These are phyloP conservation scores for Phrynosoma blainvillii DNA, from an alignment of 2,113 vertebrate species.

Conservation along the genomic window DNA sequence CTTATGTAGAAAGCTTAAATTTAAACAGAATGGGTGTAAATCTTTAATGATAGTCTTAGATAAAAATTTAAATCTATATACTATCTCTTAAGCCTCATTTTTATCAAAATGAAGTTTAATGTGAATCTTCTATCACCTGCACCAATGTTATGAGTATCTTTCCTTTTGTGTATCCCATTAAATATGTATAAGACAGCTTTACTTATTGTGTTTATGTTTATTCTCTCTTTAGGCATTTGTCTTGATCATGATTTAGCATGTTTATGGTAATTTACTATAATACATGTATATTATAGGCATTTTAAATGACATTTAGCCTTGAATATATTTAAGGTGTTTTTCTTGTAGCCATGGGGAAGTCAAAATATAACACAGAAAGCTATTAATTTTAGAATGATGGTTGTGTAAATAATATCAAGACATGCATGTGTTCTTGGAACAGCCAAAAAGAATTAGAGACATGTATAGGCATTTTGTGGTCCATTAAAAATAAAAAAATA, in stretches of 20 bases:
- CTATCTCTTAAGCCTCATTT: constrained; percentile 71
- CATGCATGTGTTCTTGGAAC: constrained; percentile 58
- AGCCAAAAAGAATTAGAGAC: constrained; percentile 43
- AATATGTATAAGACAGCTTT: constrained; percentile 78
- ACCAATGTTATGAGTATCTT: constrained; percentile 68
- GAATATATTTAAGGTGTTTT: constrained; percentile 71
- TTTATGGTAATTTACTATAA: constrained; percentile 78
- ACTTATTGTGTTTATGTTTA: constrained; percentile 75
- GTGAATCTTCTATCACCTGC: constrained; percentile 69
- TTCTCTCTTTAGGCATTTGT: constrained; percentile 74
- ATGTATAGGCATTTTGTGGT: constrained; percentile 46
- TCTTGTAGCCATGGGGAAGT: constrained; percentile 63
- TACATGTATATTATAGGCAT: constrained; percentile 70
- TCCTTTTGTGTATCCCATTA: constrained; percentile 70
- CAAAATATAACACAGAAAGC: constrained; percentile 70
- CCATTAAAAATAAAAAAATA: constrained; percentile 9
- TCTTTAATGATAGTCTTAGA: constrained; percentile 62
- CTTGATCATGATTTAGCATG: constrained; percentile 66
- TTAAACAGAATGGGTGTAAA: constrained; percentile 49
- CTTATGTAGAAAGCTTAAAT: neutral
- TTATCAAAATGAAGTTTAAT: constrained; percentile 70
- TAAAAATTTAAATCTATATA: constrained; percentile 69
- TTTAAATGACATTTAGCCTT: constrained; percentile 75
- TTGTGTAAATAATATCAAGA: constrained; percentile 67
- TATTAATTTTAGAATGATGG: constrained; percentile 73